A percentile compares a stretch with the other conserved stretches of the same genome.
Evolutionary conservation across 2,113 vertebrate genomes (phyloP).

Genomic region (Ariopsis seemanni): DNA sequence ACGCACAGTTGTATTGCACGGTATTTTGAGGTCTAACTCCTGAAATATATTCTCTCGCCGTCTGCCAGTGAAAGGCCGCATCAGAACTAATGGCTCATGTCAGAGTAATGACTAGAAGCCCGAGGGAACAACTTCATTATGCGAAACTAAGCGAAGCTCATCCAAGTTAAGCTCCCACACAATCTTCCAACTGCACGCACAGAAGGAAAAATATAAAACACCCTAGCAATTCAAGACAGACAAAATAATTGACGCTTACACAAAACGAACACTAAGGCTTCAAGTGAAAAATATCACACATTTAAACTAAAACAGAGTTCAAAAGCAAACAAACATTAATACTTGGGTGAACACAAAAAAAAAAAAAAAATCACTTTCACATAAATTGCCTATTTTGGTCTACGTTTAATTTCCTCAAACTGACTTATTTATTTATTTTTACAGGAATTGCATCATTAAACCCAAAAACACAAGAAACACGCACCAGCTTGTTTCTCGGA

Average conservation of each 20-base stretch:
- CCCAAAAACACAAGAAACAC: background rate
- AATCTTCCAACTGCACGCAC: background rate
- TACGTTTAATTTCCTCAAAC: background rate
- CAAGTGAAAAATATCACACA: background rate
- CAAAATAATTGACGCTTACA: background rate
- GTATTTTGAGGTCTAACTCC: background rate
- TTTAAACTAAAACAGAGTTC: background rate
- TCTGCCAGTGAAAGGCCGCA: background rate
- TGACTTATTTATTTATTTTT: background rate
- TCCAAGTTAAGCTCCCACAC: constrained; percentile 34
- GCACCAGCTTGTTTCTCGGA: background rate
- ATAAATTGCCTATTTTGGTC: background rate
- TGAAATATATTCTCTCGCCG: background rate
- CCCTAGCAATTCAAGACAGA: constrained; percentile 16
- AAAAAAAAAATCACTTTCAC: background rate
- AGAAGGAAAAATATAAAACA: constrained; percentile 3
- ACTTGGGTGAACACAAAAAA: background rate
- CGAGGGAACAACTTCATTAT: constrained; percentile 33
- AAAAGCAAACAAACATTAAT: background rate
- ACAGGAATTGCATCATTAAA: background rate
- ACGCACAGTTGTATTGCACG: background rate
- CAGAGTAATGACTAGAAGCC: constrained; percentile 26
- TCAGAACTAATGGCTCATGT: constrained; percentile 23
- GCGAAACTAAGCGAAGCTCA: constrained; percentile 20
- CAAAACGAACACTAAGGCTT: background rate